phyloP scores from a whole-genome alignment of 2,888 invertebrate species.

The Mimumesa dahlbomi region DNA sequence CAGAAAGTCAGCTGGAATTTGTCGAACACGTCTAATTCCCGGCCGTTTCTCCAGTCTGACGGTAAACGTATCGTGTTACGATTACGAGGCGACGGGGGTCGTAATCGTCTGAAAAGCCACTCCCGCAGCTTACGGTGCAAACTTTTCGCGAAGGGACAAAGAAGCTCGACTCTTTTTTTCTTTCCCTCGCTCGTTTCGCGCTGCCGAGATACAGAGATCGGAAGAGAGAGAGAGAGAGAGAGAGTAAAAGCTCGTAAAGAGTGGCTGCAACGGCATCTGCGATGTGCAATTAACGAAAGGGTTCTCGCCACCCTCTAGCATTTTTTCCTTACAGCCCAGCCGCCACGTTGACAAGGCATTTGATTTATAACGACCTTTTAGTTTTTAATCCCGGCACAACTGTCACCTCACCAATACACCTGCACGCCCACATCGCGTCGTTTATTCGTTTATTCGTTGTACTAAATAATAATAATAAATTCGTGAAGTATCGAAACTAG shows the following conservation, averaged over 20 bases:
- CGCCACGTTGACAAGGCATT: constrained; percentile 71
- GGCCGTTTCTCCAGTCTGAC: background rate
- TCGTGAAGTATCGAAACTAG: too few relatives aligned
- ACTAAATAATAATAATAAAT: too few relatives aligned
- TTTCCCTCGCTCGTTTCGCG: constrained; percentile 37
- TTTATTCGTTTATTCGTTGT: too few relatives aligned
- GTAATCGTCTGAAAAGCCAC: constrained; percentile 44
- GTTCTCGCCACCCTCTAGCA: constrained; percentile 65
- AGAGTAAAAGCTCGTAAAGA: constrained; percentile 70
- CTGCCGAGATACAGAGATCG: too few relatives aligned
- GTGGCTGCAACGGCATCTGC: constrained; percentile 75
- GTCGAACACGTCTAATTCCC: constrained; percentile 35
- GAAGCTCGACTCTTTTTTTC: constrained; percentile 27
- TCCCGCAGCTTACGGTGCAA: constrained; percentile 35
- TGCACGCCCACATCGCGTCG: background rate
- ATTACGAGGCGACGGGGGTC: constrained; percentile 42
- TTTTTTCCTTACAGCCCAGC: constrained; percentile 58
- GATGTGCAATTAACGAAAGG: constrained; percentile 79
- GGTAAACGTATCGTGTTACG: constrained; percentile 48
- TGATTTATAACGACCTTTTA: constrained; percentile 75
- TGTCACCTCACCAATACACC: constrained; percentile 62
- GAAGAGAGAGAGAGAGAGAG: too few relatives aligned
- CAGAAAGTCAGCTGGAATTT: constrained; percentile 17
- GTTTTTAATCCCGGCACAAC: constrained; percentile 71
- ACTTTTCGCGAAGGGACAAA: constrained; percentile 40